Conservation (phyloP, 2,888 invertebrate species). For the Cantharis lateralis region DNA sequence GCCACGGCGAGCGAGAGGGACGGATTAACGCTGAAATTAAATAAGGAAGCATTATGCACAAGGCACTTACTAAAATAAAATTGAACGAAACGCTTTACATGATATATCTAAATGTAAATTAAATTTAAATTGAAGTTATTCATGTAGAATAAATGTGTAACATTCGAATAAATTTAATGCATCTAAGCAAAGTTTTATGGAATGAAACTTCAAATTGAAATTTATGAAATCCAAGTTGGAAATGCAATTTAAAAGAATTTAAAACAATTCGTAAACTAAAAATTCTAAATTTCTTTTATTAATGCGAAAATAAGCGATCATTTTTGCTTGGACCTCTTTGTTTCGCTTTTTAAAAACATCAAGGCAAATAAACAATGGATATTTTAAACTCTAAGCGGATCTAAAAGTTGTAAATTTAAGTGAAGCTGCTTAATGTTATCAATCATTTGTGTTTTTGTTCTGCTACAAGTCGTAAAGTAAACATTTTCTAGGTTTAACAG, state of each 20-base stretch:
- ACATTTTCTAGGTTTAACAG: slow-evolving; percentile 25
- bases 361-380: slow-evolving; percentile 8
- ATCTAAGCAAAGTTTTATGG: background rate
- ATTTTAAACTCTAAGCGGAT: slow-evolving; percentile 35
- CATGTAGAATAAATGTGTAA: background rate
- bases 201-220: background rate
- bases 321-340: background rate
- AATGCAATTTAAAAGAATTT: background rate
- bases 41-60: background rate
- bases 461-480: slow-evolving; percentile 18
- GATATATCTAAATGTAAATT: background rate
- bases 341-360: background rate
- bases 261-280: background rate
- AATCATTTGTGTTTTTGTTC: slow-evolving; percentile 36
- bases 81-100: background rate
- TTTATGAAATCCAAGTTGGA: background rate
- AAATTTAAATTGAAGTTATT: background rate
- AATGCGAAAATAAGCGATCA: background rate
- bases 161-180: background rate
- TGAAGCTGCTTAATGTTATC: slow-evolving; percentile 44
- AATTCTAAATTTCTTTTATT: background rate
- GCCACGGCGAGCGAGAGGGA: background rate
- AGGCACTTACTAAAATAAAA: background rate
- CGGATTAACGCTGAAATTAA: background rate
- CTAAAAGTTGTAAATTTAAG: slow-evolving; percentile 44